These are phyloP conservation scores for Cydia fagiglandana DNA, from an alignment of 1,140 invertebrate species.

Conservation along the genomic window DNA sequence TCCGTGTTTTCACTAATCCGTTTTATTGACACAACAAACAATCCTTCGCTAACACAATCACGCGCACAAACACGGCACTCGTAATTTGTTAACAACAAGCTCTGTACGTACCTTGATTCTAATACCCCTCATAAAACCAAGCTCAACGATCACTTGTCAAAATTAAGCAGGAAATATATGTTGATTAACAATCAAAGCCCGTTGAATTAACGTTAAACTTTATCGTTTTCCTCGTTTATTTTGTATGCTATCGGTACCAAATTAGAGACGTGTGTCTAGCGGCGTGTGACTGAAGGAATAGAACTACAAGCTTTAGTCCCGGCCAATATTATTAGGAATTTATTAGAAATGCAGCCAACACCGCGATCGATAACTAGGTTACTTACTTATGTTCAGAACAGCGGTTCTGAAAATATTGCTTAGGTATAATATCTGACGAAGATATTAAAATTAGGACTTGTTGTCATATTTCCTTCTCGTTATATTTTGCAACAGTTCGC, in stretches of 20 bases:
- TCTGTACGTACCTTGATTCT: not conserved
- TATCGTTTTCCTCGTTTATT: not conserved
- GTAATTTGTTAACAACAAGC: not conserved
- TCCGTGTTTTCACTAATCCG: not conserved
- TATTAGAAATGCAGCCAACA: constrained; percentile 14
- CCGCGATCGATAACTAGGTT: constrained; percentile 12
- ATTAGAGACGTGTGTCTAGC: not conserved
- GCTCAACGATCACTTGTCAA: not conserved
- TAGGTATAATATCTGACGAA: not conserved
- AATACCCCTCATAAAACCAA: not conserved
- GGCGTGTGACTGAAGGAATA: not conserved
- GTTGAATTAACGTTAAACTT: not conserved
- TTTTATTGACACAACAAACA: not conserved
- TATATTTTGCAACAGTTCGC: too few relatives aligned
- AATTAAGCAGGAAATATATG: not conserved
- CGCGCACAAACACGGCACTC: not conserved
- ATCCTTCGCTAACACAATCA: not conserved
- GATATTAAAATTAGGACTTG: too few relatives aligned
- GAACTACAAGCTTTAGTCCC: not conserved
- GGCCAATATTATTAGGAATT: constrained; percentile 15
- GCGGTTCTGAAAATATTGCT: not conserved
- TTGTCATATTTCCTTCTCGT: too few relatives aligned
- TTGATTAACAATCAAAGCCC: not conserved
- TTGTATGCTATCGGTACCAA: not conserved
- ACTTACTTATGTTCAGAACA: not conserved